Evolutionary conservation across 1,140 invertebrate genomes (phyloP).

Genomic region (Anagrus nilaparvatae): DNA sequence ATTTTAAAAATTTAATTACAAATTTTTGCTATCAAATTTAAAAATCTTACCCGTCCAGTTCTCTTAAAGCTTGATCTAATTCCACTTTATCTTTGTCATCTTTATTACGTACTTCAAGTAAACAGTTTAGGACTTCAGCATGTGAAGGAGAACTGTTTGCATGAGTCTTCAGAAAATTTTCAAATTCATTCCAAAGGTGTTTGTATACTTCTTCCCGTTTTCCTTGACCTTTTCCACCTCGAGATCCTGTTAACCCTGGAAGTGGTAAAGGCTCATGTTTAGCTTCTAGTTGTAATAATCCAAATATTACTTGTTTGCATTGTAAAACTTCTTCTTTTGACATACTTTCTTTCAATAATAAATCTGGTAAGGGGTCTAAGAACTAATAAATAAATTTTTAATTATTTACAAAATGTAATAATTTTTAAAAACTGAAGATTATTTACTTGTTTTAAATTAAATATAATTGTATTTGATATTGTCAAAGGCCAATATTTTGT

Average conservation of each 20-base stretch:
- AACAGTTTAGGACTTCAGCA: slow-evolving; percentile 67
- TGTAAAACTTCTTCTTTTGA: slow-evolving; percentile 77
- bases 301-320: slow-evolving; percentile 79
- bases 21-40: too few relatives aligned
- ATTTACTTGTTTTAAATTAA: slow-evolving; percentile 71
- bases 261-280: slow-evolving; percentile 72
- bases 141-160: slow-evolving; percentile 55
- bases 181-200: slow-evolving; percentile 80
- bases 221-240: slow-evolving; percentile 46
- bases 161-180: slow-evolving; percentile 71
- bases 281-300: slow-evolving; percentile 70
- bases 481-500: slow-evolving; percentile 91
- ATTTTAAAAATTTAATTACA: too few relatives aligned
- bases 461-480: slow-evolving; percentile 81
- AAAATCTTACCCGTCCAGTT: slow-evolving; percentile 46
- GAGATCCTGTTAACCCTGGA: slow-evolving; percentile 44
- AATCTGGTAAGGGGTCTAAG: slow-evolving; percentile 65
- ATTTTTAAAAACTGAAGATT: slow-evolving; percentile 16
- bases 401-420: slow-evolving; percentile 11
- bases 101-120: slow-evolving; percentile 67
- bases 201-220: slow-evolving; percentile 83
- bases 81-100: slow-evolving; percentile 55
- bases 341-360: slow-evolving; percentile 75
- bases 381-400: slow-evolving; percentile 24
- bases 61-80: slow-evolving; percentile 47